phyloP scores from a whole-genome alignment of 2,888 invertebrate genomes.

The Temnothorax ravouxi region DNA sequence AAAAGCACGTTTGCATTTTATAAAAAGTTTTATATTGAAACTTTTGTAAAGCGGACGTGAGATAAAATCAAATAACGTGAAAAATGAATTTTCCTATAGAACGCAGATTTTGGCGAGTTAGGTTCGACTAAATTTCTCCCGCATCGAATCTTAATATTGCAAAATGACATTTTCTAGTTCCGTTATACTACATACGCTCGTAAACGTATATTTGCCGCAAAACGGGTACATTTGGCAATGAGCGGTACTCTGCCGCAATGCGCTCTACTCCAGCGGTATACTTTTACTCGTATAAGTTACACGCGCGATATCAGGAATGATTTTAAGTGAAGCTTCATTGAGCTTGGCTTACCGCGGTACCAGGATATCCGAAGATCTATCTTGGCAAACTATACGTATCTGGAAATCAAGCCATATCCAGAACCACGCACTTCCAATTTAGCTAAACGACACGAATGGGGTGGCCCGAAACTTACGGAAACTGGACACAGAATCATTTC shows the following conservation, averaged over 20 bases:
- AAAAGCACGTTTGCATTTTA: not conserved
- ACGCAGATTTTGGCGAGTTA: not conserved
- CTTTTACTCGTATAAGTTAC: constrained; percentile 78
- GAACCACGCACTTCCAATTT: constrained; percentile 48
- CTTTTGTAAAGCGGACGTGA: not conserved
- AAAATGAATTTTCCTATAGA: not conserved
- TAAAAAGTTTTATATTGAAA: not conserved
- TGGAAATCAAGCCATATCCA: constrained; percentile 67
- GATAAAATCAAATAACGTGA: not conserved
- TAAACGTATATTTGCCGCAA: constrained; percentile 27
- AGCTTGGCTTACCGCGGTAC: constrained; percentile 34
- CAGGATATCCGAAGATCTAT: constrained; percentile 52
- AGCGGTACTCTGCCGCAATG: constrained; percentile 80
- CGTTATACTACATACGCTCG: not conserved
- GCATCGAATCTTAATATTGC: not conserved
- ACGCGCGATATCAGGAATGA: constrained; percentile 47
- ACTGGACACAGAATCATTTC: constrained; percentile 5
- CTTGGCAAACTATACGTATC: constrained; percentile 55
- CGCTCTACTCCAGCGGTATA: constrained; percentile 76
- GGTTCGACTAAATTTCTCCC: not conserved
- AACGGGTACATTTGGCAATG: constrained; percentile 79
- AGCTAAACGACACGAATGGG: constrained; percentile 1
- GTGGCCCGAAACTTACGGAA: not conserved
- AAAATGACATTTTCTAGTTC: constrained; percentile 11
- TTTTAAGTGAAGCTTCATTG: constrained; percentile 52